These are phyloP conservation scores for Crocuta crocuta DNA, from an alignment of 2,113 vertebrate genomes.

Conservation along the genomic window DNA sequence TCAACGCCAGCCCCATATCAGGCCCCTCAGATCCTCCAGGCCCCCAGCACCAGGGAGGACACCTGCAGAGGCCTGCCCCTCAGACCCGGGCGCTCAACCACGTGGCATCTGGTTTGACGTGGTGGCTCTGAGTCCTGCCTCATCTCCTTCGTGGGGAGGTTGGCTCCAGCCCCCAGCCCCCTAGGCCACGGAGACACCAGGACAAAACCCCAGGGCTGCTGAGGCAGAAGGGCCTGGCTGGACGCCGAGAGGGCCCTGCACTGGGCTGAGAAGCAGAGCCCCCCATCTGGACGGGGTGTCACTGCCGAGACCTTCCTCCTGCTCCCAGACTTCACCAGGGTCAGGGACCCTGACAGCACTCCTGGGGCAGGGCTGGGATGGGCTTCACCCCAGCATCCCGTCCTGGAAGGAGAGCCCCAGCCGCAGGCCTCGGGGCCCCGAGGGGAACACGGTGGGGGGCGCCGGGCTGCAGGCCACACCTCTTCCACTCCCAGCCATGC, in stretches of 20 bases:
- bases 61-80: neutral
- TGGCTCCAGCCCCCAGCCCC: neutral
- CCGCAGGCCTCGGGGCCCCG: neutral
- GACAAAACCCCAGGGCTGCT: neutral
- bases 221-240: neutral
- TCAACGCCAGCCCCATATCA: neutral
- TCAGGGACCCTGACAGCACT: neutral
- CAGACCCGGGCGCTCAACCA: fast-evolving
- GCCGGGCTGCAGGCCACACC: neutral
- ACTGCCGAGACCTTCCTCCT: neutral
- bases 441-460: neutral
- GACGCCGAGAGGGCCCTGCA: fast-evolving
- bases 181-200: neutral
- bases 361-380: neutral
- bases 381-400: neutral
- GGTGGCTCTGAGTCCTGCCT: neutral
- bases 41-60: neutral
- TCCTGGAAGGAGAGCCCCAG: neutral
- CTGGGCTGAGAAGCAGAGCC: neutral
- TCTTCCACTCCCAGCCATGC: fast-evolving
- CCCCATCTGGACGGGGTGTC: too few species aligned
- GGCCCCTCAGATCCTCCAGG: neutral
- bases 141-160: neutral
- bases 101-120: fast-evolving
- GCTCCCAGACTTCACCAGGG: neutral